Percentiles rank a stretch among this genome's conserved stretches.
Conservation (phyloP, 2,888 invertebrate species). For the Diaperis boleti region DNA sequence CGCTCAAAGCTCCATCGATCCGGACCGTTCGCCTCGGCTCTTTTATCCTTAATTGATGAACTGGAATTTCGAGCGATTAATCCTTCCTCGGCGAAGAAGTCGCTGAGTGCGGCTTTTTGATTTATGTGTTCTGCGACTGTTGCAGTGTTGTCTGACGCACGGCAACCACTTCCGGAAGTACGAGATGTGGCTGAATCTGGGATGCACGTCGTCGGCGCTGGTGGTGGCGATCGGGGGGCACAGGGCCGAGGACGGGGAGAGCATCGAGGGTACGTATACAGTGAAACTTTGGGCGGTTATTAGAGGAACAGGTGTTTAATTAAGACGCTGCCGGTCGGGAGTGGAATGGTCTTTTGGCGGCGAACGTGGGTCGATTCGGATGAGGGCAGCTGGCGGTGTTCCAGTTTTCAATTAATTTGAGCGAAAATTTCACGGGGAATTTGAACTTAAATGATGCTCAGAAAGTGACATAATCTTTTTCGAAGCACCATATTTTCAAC, state of each 20-base stretch:
- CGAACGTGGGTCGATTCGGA: no score
- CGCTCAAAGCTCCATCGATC: slow-evolving; percentile 8
- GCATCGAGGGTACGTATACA: no score
- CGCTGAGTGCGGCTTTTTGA: slow-evolving; percentile 2
- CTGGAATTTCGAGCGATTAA: slow-evolving; percentile 16
- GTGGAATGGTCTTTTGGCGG: no score
- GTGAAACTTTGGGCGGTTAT: no score
- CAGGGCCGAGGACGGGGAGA: slow-evolving; percentile 39
- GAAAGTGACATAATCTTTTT: no score
- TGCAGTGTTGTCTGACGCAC: slow-evolving; percentile 59
- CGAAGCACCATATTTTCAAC: no score
- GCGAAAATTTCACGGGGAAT: no score
- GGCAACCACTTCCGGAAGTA: slow-evolving; percentile 62
- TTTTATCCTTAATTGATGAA: slow-evolving; percentile 21
- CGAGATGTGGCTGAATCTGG: slow-evolving; percentile 65
- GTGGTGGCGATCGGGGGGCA: slow-evolving; percentile 55
- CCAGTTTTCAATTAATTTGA: no score
- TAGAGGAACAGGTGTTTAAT: no score
- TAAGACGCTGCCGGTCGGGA: no score
- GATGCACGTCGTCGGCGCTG: slow-evolving; percentile 60
- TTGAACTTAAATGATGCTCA: no score
- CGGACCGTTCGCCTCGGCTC: neutral
- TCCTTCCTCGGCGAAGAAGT: slow-evolving; percentile 1
- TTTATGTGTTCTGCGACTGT: slow-evolving; percentile 30
- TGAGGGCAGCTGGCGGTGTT: no score